A percentile compares a stretch with the other conserved stretches of the same genome.
Conservation (phyloP, 2,113 vertebrate genomes). For the Mohoua ochrocephala region DNA sequence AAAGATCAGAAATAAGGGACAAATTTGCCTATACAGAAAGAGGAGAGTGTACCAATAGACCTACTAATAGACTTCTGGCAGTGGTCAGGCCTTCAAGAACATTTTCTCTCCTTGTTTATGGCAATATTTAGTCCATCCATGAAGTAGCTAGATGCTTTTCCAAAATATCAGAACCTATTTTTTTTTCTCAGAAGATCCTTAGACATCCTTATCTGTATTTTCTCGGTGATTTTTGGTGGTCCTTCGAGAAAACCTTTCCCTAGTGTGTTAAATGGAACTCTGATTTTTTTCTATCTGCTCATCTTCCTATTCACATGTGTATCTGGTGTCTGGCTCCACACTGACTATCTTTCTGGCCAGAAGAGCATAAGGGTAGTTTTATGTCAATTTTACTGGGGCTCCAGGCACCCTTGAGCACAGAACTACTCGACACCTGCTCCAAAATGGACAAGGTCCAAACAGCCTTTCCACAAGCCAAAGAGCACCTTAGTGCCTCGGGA, state of each 20-base stretch:
- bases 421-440: not conserved
- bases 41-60: not conserved
- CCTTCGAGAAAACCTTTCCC: not conserved
- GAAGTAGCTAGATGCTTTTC: not conserved
- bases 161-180: not conserved
- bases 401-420: not conserved
- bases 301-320: not conserved
- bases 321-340: not conserved
- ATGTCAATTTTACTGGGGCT: not conserved
- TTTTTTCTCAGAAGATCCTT: not conserved
- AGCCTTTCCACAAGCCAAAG: not conserved
- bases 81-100: not conserved
- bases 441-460: not conserved
- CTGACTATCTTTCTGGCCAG: not conserved
- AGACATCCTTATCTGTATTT: not conserved
- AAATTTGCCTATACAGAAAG: not conserved
- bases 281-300: not conserved
- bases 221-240: not conserved
- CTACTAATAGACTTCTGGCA: not conserved
- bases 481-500: not conserved
- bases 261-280: accelerated
- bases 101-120: not conserved
- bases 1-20: not conserved
- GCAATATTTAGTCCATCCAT: not conserved
- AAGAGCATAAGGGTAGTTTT: not conserved